Percentiles rank a stretch among this genome's conserved stretches.
phyloP scores from a whole-genome alignment of 2,113 vertebrate species.

The Ammodytes marinus region DNA sequence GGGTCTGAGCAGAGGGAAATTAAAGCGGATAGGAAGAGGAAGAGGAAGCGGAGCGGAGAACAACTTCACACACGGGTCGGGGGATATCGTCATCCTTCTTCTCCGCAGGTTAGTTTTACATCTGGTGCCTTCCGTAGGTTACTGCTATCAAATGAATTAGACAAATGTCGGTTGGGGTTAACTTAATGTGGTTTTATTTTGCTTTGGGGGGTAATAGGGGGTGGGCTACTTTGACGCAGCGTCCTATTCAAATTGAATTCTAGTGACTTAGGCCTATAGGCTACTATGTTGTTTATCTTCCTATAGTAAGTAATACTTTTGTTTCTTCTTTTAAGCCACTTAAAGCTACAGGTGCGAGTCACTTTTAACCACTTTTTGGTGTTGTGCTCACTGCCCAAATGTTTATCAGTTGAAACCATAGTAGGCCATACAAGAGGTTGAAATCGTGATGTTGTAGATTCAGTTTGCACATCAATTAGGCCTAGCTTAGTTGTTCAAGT shows the following conservation, averaged over 20 bases:
- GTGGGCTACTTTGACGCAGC: background rate
- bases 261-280: background rate
- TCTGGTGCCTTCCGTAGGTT: slow-evolving; percentile 18
- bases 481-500: background rate
- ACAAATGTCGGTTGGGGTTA: background rate
- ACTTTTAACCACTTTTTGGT: slow-evolving; percentile 8
- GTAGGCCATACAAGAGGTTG: too few species aligned
- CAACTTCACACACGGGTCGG: slow-evolving; percentile 6
- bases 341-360: background rate
- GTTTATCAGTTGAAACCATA: background rate
- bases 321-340: too few species aligned
- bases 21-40: slow-evolving; percentile 39
- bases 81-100: background rate
- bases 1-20: slow-evolving; percentile 41
- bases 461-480: background rate
- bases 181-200: slow-evolving; percentile 3
- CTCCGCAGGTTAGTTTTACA: background rate
- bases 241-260: background rate
- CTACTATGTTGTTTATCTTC: too few species aligned
- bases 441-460: background rate
- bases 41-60: slow-evolving; percentile 52
- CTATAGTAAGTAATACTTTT: background rate
- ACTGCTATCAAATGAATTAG: too few species aligned
- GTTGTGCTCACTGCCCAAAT: background rate
- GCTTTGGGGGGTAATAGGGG: background rate